Evolutionary conservation across 2,888 invertebrate species (phyloP).

Genomic region (Chalcosyrphus nemorum): DNA sequence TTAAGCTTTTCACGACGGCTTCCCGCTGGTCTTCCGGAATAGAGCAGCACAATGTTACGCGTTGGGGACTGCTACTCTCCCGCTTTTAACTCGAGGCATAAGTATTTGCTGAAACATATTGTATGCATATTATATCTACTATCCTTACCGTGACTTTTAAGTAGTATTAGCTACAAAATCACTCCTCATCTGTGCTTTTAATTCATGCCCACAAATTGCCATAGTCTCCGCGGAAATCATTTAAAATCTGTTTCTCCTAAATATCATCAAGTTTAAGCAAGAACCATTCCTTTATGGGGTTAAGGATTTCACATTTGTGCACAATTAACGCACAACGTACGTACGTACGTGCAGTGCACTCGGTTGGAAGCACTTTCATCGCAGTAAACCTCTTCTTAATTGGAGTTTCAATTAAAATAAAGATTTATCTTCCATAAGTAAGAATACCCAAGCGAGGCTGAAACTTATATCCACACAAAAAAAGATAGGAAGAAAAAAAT

Average conservation of each 20-base stretch:
- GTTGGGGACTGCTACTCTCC: too few relatives aligned
- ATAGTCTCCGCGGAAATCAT: not conserved
- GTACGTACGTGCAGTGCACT: not conserved
- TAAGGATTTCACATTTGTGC: not conserved
- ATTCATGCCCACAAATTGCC: not conserved
- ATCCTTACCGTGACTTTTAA: not conserved
- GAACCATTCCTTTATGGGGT: not conserved
- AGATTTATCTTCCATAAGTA: not conserved
- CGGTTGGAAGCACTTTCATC: slow-evolving; percentile 1
- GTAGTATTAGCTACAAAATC: not conserved
- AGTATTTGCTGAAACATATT: too few relatives aligned
- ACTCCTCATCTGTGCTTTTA: not conserved
- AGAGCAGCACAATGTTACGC: too few relatives aligned
- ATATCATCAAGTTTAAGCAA: not conserved
- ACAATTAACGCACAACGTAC: slow-evolving; percentile 20
- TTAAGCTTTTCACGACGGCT: too few relatives aligned
- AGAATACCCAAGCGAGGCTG: not conserved
- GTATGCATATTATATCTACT: too few relatives aligned
- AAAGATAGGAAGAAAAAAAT: not conserved
- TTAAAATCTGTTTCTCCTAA: not conserved
- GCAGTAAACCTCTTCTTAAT: slow-evolving; percentile 2
- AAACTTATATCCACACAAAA: not conserved
- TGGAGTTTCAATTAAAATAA: slow-evolving; percentile 37
- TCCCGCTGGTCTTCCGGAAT: too few relatives aligned
- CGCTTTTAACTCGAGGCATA: too few relatives aligned